Evolutionary conservation across 1,140 invertebrate genomes (phyloP), one percentile per base, ranked within the genome.

Genomic region (Drosophila equinoxialis): DNA sequence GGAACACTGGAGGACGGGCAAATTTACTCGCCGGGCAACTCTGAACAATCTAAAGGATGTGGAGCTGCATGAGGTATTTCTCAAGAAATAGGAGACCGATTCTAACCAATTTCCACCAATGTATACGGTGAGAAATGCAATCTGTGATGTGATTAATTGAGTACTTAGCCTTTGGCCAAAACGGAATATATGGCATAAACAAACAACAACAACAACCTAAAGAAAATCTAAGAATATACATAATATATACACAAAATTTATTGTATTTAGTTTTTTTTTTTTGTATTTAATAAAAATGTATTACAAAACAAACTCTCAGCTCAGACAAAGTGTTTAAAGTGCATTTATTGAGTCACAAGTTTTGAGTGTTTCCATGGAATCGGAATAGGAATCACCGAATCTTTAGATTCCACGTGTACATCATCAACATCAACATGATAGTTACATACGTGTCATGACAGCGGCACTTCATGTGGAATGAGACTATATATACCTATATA

Each of bases 1-100:
- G 78, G 93, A 94, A 8, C 92, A 94, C 68, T 95, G 94, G 75
- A 86, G 79, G 33, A 89, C 80, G 37, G 91, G 90, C 17, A 77
- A 86, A n/a, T 57, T 79, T 30, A 41, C 70, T 6, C 55, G 85
- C 0, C 37, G 80, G 0, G 66, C 69, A 4, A 79, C 71, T 0
- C 7, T 60, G 11, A 73, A 30, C 20, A 89, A 89, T 33, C 73
- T 87, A 6, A 87, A 87, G 60, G 83, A 87, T 41, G 85, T 89
- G 23, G 84, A 89, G 42, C 68, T 89, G 51, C 74, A 66, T 35
- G 85, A 89, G 65, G 64, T 84, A 2, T 89, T 89, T 57, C 77
- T 84, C 6, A 89, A 84, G 57, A 89, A 87, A 58, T 80, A 58
- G 72, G 33, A 39, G 64, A 41, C 20, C 20, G 64, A 41, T 37